phyloP scores from a whole-genome alignment of 2,113 vertebrate genomes.

The Bujurquina vittata region DNA sequence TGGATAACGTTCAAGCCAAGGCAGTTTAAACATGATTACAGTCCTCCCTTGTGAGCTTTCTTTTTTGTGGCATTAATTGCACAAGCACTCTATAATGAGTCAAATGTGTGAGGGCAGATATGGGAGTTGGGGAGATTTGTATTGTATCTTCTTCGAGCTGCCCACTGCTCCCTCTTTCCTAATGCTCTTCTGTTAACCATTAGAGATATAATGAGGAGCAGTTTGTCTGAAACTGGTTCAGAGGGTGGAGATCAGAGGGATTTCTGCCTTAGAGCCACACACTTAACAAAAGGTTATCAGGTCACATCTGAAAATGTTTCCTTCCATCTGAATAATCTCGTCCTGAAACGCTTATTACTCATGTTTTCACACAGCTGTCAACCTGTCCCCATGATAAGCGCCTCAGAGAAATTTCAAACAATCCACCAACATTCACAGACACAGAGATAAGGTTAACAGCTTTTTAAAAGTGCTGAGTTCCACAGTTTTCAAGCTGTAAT shows the following conservation, averaged over 20 bases:
- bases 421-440: background rate
- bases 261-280: background rate
- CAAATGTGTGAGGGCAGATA: background rate
- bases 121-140: background rate
- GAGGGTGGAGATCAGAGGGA: background rate
- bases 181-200: background rate
- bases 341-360: background rate
- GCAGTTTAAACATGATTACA: background rate
- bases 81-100: background rate
- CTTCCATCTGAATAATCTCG: background rate
- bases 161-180: background rate
- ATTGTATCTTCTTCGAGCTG: background rate
- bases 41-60: conserved; percentile 7
- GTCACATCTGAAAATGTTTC: background rate
- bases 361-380: background rate
- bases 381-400: background rate
- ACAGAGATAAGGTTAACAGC: conserved; percentile 41
- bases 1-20: conserved; percentile 38
- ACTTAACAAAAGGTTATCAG: background rate
- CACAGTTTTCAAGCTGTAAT: conserved; percentile 5
- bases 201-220: background rate
- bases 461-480: conserved; percentile 43
- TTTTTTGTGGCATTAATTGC: conserved; percentile 35
- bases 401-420: conserved; percentile 8
- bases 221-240: background rate